phyloP scores from a whole-genome alignment of 1,140 invertebrate species.

The Heliothis virescens region DNA sequence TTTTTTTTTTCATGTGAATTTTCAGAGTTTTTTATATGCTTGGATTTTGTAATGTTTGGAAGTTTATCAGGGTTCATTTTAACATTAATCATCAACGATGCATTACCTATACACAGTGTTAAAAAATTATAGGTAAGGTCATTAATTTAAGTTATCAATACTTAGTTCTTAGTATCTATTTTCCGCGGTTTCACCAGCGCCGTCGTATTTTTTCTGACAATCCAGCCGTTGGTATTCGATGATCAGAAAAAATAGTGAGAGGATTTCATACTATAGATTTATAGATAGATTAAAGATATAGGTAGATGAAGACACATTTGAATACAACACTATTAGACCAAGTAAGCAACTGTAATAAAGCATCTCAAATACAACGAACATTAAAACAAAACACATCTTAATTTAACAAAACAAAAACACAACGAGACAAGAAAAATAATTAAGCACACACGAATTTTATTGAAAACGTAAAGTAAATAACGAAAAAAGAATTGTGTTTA shows the following conservation, averaged over 20 bases:
- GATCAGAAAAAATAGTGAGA: no score
- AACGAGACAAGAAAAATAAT: constrained; percentile 31
- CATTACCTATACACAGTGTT: no score
- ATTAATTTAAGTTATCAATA: no score
- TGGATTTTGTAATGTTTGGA: background rate
- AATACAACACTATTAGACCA: background rate
- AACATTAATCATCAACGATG: no score
- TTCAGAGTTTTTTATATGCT: background rate
- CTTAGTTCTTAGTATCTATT: no score
- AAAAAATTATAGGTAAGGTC: no score
- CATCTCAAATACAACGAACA: background rate
- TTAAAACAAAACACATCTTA: constrained; percentile 19
- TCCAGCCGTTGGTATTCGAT: no score
- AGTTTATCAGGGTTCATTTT: background rate
- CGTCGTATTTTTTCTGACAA: no score
- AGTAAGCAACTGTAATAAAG: background rate
- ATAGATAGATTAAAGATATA: no score
- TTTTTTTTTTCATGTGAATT: constrained; percentile 51
- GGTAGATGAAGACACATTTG: no score
- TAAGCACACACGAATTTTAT: constrained; percentile 30
- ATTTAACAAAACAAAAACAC: constrained; percentile 19
- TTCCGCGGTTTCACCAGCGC: no score
- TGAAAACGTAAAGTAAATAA: constrained; percentile 34
- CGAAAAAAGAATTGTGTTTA: constrained; percentile 53
- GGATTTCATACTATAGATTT: no score